Percentiles rank a stretch among this genome's conserved stretches.
Conservation (phyloP, 1,140 invertebrate genomes). For the Araneus ventricosus region DNA sequence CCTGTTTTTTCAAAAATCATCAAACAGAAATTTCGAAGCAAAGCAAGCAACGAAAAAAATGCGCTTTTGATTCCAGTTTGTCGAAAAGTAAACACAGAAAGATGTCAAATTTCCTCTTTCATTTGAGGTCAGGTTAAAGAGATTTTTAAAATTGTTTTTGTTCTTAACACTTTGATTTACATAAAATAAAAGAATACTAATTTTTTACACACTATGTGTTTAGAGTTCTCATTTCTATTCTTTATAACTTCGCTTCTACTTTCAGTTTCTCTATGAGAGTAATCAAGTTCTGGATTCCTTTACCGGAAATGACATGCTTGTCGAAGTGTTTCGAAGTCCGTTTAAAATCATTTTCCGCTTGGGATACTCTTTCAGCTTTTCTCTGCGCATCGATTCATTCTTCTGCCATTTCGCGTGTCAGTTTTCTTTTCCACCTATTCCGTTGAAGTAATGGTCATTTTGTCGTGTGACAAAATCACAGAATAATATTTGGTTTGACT, state of each 20-base stretch:
- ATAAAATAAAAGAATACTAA: too few relatives aligned
- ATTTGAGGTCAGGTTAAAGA: too few relatives aligned
- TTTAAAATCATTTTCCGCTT: slow-evolving; percentile 34
- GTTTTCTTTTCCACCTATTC: not conserved
- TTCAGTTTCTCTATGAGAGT: not conserved
- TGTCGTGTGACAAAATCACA: slow-evolving; percentile 1
- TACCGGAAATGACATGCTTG: slow-evolving; percentile 15
- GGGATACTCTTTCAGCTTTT: not conserved
- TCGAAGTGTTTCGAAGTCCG: slow-evolving; percentile 11
- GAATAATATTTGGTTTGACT: not conserved
- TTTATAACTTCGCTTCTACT: not conserved
- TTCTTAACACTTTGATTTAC: too few relatives aligned
- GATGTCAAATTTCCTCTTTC: too few relatives aligned
- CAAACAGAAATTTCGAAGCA: too few relatives aligned
- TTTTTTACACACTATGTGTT: not conserved
- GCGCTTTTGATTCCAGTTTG: too few relatives aligned
- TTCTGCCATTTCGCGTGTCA: not conserved
- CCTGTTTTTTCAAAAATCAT: too few relatives aligned
- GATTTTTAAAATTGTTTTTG: too few relatives aligned
- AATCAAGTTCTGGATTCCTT: not conserved
- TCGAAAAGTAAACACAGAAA: too few relatives aligned
- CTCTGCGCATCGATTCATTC: not conserved
- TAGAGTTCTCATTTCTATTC: not conserved
- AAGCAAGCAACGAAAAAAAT: too few relatives aligned
- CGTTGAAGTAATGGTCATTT: not conserved